Base-by-base conservation (phyloP, 2,113 vertebrate genomes). In the Ramphastos sulfuratus region DNA sequence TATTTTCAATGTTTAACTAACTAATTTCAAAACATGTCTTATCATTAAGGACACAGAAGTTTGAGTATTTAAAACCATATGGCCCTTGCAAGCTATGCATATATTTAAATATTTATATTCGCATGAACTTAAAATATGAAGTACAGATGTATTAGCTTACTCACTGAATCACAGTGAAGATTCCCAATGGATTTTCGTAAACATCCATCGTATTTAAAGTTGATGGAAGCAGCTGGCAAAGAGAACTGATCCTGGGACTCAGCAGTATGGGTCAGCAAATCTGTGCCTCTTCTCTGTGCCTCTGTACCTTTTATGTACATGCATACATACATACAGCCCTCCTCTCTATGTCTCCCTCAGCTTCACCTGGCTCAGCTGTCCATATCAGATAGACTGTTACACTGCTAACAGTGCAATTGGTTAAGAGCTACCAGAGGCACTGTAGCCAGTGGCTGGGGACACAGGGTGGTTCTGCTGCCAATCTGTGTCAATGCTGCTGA, bases 121-220 rank as follows among this genome's bases (percentile, higher is more conserved):
- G 74, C 72, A 93, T 86, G 91, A 83, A 28, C 72, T 92, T 42
- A 35, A 92, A 77, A 95, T 75, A 92, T 56, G 61, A 77, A 92
- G 77, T 55, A 69, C 24, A 93, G 90, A 71, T 17, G 48, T 74
- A 89, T 70, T 42, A 50, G 56, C 48, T 96, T 98, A 98, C 98
- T 98, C 96, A 99, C 98, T 98, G 98, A 94, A 98, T 98, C 96
- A 98, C 96, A 6, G 98, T 98, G 92, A 98, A 98, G 96, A 98
- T 92, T 95, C 98, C 98, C 69, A 98, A 50, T 12, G 98, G 97
- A 61, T 97, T 98, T 78, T 98, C 96, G 52, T 96, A 97, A 76
- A 96, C 12, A 25, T 98, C 98, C 98, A 98, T 98, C 79, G 94
- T 92, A 87, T 90, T 95, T 84, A 73, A 92, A 69, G 86, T 5